phyloP scores from a whole-genome alignment of 2,888 invertebrate genomes.

The Lithophane ornitopus region DNA sequence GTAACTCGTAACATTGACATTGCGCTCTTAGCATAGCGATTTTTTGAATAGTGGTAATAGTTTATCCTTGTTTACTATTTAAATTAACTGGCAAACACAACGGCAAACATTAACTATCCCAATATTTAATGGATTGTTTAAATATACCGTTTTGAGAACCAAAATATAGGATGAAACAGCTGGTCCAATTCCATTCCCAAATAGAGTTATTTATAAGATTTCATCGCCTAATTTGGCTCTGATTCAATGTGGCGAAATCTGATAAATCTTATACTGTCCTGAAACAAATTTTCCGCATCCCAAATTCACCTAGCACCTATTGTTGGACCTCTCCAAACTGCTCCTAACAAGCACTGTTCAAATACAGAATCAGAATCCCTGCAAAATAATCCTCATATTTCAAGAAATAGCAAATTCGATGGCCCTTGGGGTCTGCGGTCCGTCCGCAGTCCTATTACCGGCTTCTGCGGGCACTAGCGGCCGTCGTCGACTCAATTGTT shows the following conservation, averaged over 20 bases:
- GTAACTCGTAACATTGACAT: slow-evolving; percentile 66
- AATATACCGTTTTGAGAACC: neutral
- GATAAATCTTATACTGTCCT: neutral
- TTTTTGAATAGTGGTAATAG: slow-evolving; percentile 40
- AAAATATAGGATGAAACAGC: neutral
- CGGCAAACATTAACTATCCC: neutral
- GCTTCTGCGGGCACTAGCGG: slow-evolving; percentile 68
- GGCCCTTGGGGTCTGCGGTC: slow-evolving; percentile 25
- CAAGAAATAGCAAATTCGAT: slow-evolving; percentile 15
- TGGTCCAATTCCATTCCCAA: neutral
- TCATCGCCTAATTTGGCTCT: neutral
- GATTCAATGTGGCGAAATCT: neutral
- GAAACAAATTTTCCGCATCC: slow-evolving; percentile 16
- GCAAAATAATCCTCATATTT: slow-evolving; percentile 26
- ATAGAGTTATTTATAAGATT: neutral
- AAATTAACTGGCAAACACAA: neutral
- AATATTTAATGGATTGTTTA: neutral
- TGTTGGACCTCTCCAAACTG: neutral
- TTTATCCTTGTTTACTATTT: slow-evolving; percentile 33
- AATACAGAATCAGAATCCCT: neutral
- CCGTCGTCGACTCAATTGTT: slow-evolving; percentile 80
- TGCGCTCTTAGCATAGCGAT: slow-evolving; percentile 34
- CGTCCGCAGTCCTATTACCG: slow-evolving; percentile 37
- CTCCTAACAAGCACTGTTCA: slow-evolving; percentile 17
- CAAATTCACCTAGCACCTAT: slow-evolving; percentile 2